Conservation (phyloP, 2,888 invertebrate genomes). For the Idaea straminata region DNA sequence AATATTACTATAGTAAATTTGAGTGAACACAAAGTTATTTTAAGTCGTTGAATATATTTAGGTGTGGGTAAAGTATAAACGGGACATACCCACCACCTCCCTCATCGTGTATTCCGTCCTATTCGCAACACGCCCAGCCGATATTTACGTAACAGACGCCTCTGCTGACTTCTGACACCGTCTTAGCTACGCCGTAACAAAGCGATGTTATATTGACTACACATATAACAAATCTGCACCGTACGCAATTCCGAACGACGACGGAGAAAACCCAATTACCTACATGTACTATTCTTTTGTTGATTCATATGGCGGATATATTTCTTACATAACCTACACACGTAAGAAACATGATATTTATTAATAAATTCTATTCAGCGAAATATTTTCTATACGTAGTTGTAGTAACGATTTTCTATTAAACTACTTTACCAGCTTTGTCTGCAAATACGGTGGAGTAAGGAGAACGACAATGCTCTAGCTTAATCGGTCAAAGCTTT, state of each 20-base stretch:
- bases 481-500: slow-evolving; percentile 1
- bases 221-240: slow-evolving; percentile 53
- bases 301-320: slow-evolving; percentile 26
- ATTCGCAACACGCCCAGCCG: slow-evolving; percentile 74
- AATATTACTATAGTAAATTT: neutral
- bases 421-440: neutral
- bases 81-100: slow-evolving; percentile 57
- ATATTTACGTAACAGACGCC: slow-evolving; percentile 75
- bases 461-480: neutral
- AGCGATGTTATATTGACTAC: slow-evolving; percentile 50
- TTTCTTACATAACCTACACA: slow-evolving; percentile 14
- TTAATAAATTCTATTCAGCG: neutral
- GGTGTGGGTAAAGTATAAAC: slow-evolving; percentile 59
- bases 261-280: slow-evolving; percentile 47
- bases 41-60: slow-evolving; percentile 61
- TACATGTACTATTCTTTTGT: slow-evolving; percentile 38
- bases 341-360: slow-evolving; percentile 15
- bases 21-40: slow-evolving; percentile 56
- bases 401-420: neutral
- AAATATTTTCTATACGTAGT: neutral
- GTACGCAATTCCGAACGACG: slow-evolving; percentile 35
- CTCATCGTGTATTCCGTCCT: slow-evolving; percentile 76
- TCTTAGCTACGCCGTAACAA: slow-evolving; percentile 52
- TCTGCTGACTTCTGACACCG: slow-evolving; percentile 68
- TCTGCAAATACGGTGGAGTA: neutral